These are phyloP conservation scores for Coenonympha glycerion DNA, from an alignment of 2,888 invertebrate species.

Conservation along the genomic window DNA sequence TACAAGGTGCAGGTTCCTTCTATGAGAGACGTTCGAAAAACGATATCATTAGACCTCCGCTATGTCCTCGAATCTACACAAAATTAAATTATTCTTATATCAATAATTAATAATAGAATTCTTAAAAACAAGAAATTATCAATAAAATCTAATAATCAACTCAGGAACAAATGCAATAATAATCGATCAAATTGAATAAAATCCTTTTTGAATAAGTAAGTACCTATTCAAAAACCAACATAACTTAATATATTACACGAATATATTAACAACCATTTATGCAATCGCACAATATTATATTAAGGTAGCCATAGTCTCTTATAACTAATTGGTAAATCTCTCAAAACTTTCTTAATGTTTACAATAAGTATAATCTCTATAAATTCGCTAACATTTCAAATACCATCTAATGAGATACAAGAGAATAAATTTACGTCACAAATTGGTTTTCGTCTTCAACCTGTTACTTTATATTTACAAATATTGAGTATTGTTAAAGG, in stretches of 20 bases:
- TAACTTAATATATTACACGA: slow-evolving; percentile 66
- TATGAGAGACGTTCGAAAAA: slow-evolving; percentile 22
- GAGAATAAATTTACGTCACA: slow-evolving; percentile 65
- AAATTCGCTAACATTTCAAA: slow-evolving; percentile 74
- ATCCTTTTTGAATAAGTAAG: slow-evolving; percentile 54
- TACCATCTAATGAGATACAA: slow-evolving; percentile 76
- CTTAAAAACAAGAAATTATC: slow-evolving; percentile 61
- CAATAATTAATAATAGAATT: slow-evolving; percentile 50
- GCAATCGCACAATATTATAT: slow-evolving; percentile 55
- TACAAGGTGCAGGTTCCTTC: slow-evolving; percentile 33
- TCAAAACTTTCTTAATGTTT: slow-evolving; percentile 63
- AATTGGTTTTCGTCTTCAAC: slow-evolving; percentile 47
- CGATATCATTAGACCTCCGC: slow-evolving; percentile 40
- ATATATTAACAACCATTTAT: slow-evolving; percentile 72
- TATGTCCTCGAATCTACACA: slow-evolving; percentile 52
- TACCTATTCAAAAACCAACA: slow-evolving; percentile 52
- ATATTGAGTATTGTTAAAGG: slow-evolving; percentile 64
- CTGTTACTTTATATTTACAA: slow-evolving; percentile 56
- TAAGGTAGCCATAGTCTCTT: slow-evolving; percentile 70
- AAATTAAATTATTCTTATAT: slow-evolving; percentile 64
- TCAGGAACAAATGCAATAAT: slow-evolving; percentile 77
- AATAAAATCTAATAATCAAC: slow-evolving; percentile 74
- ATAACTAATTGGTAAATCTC: slow-evolving; percentile 73
- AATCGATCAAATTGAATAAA: slow-evolving; percentile 68
- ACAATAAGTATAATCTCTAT: slow-evolving; percentile 58